These are phyloP conservation scores for Apamea crenata DNA, from an alignment of 2,888 invertebrate genomes.

Conservation along the genomic window DNA sequence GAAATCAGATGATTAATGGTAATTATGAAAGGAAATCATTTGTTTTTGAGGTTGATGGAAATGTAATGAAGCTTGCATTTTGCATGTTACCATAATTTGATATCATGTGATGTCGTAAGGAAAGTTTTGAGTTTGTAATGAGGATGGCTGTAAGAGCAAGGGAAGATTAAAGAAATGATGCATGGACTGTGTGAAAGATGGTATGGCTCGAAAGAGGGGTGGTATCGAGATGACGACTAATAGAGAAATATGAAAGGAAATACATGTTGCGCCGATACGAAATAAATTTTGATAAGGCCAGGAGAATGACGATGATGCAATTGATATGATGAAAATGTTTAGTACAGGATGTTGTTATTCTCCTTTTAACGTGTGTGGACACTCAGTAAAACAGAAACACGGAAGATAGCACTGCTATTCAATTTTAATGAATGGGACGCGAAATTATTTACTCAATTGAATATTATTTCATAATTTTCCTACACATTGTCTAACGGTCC, in stretches of 20 bases:
- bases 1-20: conserved; percentile 49
- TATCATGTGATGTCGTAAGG: not conserved
- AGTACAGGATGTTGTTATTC: too few relatives aligned
- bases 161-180: not conserved
- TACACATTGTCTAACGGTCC: not conserved
- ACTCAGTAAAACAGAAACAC: not conserved
- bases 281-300: not conserved
- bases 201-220: not conserved
- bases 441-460: not conserved
- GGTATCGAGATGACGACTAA: not conserved
- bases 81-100: not conserved
- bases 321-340: not conserved
- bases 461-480: conserved; percentile 18
- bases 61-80: not conserved
- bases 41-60: not conserved
- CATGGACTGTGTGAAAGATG: not conserved
- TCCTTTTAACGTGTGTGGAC: not conserved
- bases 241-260: not conserved
- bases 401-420: not conserved
- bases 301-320: not conserved
- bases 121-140: not conserved
- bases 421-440: not conserved
- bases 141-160: not conserved
- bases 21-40: not conserved
- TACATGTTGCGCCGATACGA: not conserved